Percentiles rank a stretch among this genome's conserved stretches.
Conservation (phyloP, 1,140 invertebrate genomes). For the Rhyzopertha dominica region DNA sequence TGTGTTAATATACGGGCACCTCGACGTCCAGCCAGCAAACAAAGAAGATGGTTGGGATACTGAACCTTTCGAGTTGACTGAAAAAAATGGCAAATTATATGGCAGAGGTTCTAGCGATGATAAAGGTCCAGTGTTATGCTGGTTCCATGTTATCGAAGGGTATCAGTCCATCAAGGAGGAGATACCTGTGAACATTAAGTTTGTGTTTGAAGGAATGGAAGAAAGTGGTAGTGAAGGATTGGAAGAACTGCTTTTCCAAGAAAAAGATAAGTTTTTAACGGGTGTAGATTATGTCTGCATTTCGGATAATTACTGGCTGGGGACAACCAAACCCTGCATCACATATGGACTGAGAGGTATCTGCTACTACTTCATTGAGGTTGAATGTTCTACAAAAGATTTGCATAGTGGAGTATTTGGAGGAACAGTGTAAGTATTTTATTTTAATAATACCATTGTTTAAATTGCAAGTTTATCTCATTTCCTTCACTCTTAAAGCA, state of each 20-base stretch:
- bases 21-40: conserved; percentile 94
- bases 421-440: conserved; percentile 67
- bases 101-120: conserved; percentile 86
- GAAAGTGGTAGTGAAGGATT: conserved; percentile 94
- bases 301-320: conserved; percentile 98
- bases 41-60: conserved; percentile 93
- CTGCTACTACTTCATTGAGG: conserved; percentile 87
- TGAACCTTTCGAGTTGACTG: conserved; percentile 87
- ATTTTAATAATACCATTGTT: too few species aligned
- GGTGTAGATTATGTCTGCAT: conserved; percentile 94
- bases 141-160: conserved; percentile 91
- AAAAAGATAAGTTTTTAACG: conserved; percentile 75
- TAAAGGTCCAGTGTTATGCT: conserved; percentile 88
- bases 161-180: conserved; percentile 66
- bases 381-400: conserved; percentile 86
- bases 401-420: conserved; percentile 94
- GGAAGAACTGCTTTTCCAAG: conserved; percentile 73
- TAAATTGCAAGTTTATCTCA: neutral
- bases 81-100: conserved; percentile 86
- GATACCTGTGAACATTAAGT: conserved; percentile 93
- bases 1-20: conserved; percentile 91
- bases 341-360: conserved; percentile 95
- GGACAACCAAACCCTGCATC: conserved; percentile 92
- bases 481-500: neutral
- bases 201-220: conserved; percentile 98